Evolutionary conservation across 2,113 vertebrate genomes (phyloP), one percentile per base, ranked within the genome.

Genomic region (Indri indri): DNA sequence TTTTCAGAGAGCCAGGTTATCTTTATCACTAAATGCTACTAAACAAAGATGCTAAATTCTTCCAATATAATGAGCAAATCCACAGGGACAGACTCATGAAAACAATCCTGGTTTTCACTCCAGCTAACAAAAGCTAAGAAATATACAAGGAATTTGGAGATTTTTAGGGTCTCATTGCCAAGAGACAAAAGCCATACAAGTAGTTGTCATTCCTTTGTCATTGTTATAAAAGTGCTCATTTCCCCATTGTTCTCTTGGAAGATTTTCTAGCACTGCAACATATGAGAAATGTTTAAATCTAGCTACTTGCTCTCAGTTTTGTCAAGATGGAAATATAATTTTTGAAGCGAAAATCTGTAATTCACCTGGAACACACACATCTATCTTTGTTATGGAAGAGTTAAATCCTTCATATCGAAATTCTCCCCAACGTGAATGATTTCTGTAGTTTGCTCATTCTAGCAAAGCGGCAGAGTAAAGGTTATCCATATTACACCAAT

Each of bases 401-500:
- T 98, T 97, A 98, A 98, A 96, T 97, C 86, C 71, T 97, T 98
- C 92, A 57, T 65, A 94, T 97, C 92, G 95, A 97, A 98, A 98
- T 96, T 91, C 95, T 98, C 97, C 84, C 95, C 88, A 47, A 47
- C 32, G 32, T 98, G 98, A 96, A 83, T 97, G 94, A 97, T 97
- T 97, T 97, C 94, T 65, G 45, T 96, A 83, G 68, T 88, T 98
- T 93, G 94, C 94, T 98, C 93, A 59, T 97, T 96, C 83, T 91
- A 97, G 96, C 88, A 87, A 95, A 97, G 68, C 88, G 96, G 54
- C 59, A 27, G 47, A 0, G 82, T 96, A 98, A 98, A 98, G 98
- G 98, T 98, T 98, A 98, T 97, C 96, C 96, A 88, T 94, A 97
- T 97, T 97, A 97, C 20, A 97, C 90, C 97, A 98, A 77, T 98